Percentiles rank a stretch among this genome's conserved stretches.
Evolutionary conservation across 2,888 invertebrate species (phyloP).

Genomic region (Papilio demoleus): DNA sequence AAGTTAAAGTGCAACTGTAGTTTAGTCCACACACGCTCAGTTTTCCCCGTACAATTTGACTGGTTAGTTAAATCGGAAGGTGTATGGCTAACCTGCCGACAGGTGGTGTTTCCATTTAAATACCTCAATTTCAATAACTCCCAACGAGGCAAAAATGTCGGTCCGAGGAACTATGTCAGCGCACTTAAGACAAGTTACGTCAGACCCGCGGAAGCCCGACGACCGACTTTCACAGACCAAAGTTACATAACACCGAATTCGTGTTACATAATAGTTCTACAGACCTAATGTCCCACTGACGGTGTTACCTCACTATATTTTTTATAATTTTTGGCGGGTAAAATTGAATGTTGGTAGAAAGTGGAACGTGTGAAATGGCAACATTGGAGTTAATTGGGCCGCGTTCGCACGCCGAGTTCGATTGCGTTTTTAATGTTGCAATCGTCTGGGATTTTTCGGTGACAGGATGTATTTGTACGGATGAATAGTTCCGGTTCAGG

Average conservation of each 20-base stretch:
- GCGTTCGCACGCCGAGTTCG: constrained; percentile 41
- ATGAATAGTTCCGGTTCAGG: constrained; percentile 22
- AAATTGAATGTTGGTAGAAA: constrained; percentile 77
- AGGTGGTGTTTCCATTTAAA: not conserved
- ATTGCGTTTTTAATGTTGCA: constrained; percentile 33
- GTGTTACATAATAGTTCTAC: constrained; percentile 70
- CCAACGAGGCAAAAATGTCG: constrained; percentile 48
- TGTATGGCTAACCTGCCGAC: too few relatives aligned
- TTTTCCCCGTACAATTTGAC: too few relatives aligned
- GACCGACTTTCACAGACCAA: constrained; percentile 74
- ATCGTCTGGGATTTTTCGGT: constrained; percentile 19
- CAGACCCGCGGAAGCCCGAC: constrained; percentile 70
- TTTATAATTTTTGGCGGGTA: constrained; percentile 63
- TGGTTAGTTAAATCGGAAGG: not conserved
- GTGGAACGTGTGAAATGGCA: constrained; percentile 77
- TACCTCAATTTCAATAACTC: constrained; percentile 6
- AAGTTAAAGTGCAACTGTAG: too few relatives aligned
- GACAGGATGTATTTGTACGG: constrained; percentile 32
- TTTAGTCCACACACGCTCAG: too few relatives aligned
- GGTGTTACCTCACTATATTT: constrained; percentile 62
- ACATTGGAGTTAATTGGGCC: constrained; percentile 49
- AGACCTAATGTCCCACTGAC: constrained; percentile 80
- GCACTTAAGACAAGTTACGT: constrained; percentile 65
- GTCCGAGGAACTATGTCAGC: constrained; percentile 57
- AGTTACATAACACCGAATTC: constrained; percentile 71